Percentiles rank a stretch among this genome's conserved stretches.
These are phyloP conservation scores for cattle (Bos taurus) DNA, from an alignment of 2,113 vertebrate species.

Conservation along the genomic window ARS-UCD2.0 NC_037337.1:98202501-98203000, in stretches of 20 bases:
- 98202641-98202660: not conserved
- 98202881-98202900: not conserved
- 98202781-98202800: not conserved
- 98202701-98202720: not conserved
- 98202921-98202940: not conserved
- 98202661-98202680: not conserved
- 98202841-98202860: not conserved
- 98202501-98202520: not conserved
- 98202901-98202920: not conserved
- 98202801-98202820: rapidly evolving
- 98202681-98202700: not conserved
- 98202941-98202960: not conserved
- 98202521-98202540: not conserved
- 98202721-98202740: not conserved
- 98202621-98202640: not conserved
- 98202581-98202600: not conserved
- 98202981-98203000: not conserved
- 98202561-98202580: not conserved
- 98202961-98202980: not conserved
- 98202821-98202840: not conserved
- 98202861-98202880: not conserved
- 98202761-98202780: not conserved
- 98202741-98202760: not conserved
- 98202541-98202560: not conserved
- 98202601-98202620: not conserved